Evolutionary conservation across 2,888 invertebrate species (phyloP).

Genomic region (Sclerodermus sp.): DNA sequence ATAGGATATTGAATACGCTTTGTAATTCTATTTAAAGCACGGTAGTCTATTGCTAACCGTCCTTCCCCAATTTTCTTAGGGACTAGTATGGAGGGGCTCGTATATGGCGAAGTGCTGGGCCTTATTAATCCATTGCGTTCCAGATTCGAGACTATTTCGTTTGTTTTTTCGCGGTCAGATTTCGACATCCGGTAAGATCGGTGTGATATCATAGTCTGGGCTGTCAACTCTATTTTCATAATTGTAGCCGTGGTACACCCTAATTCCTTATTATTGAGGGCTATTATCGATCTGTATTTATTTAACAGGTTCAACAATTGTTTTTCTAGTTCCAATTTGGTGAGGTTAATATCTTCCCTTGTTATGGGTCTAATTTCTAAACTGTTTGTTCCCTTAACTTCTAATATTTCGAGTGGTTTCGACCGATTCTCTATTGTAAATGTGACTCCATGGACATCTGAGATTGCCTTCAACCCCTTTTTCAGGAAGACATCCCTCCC

Average conservation of each 20-base stretch:
- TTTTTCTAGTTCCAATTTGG: neutral
- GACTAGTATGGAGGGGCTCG: constrained; percentile 33
- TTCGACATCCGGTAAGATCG: constrained; percentile 22
- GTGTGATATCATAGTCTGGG: constrained; percentile 19
- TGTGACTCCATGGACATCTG: constrained; percentile 1
- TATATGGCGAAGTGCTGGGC: constrained; percentile 24
- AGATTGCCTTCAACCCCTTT: constrained; percentile 10
- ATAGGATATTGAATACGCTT: constrained; percentile 44
- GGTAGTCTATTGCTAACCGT: constrained; percentile 34
- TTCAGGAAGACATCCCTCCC: constrained; percentile 20
- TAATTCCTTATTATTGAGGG: constrained; percentile 4
- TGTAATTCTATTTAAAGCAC: constrained; percentile 39
- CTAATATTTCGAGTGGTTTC: neutral
- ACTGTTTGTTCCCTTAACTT: neutral
- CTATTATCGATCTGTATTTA: constrained; percentile 1
- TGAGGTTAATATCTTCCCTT: constrained; percentile 4
- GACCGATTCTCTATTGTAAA: neutral
- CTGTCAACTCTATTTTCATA: constrained; percentile 22
- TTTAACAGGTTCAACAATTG: constrained; percentile 7
- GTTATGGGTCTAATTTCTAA: neutral
- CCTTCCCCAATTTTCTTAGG: constrained; percentile 27
- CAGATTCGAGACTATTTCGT: constrained; percentile 19
- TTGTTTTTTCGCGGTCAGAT: constrained; percentile 21
- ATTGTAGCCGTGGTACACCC: constrained; percentile 7
- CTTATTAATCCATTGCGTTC: constrained; percentile 21